Evolutionary conservation across 2,888 invertebrate species (phyloP), one percentile per base, ranked within the genome.

Genomic region (Calliphora vomitoria): DNA sequence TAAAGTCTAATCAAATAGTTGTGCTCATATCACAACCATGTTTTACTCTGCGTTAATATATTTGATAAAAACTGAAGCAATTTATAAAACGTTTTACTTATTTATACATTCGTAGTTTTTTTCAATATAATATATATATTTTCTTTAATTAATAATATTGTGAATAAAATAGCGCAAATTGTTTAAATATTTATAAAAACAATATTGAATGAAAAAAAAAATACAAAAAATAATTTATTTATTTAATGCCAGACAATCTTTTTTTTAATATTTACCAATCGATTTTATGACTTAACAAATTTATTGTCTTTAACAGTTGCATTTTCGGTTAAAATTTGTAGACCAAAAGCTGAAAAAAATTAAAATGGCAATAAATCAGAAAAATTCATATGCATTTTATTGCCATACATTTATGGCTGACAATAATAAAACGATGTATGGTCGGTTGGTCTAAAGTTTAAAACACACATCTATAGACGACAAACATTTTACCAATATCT

Each of bases 251-350:
- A 84, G 66, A 74, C 58, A 68, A 53, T 55, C 44, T 44, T 50
- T 72, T 66, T 79, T 75, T 75, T 25, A 69, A 60, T 75, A 68
- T 80, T 85, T 53, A 44, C 60, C 66, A 80, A 85, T 79, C 82
- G 76, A 83, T 80, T 80, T 80, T 85, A 74, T 80, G 53, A 75
- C 80, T 85, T 41, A n/a, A 71, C 31, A 72, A 79, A 85, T 85
- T 80, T 85, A 85, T 85, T 80, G 68, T 80, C 80, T 80, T 85
- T 80, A 85, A 85, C 80, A 85, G 80, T 80, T 80, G 85, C 80
- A 85, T 75, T 74, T 85, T 80, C 66, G 74, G 74, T 74, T 79
- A 80, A 85, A 72, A 80, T 80, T 80, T 84, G 50, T 35, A 80
- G 74, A 85, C 85, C 75, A 44, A 68, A 44, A 44, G 68, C 64